Evolutionary conservation across 2,113 vertebrate species (phyloP).

Genomic region (Elachura formosa): DNA sequence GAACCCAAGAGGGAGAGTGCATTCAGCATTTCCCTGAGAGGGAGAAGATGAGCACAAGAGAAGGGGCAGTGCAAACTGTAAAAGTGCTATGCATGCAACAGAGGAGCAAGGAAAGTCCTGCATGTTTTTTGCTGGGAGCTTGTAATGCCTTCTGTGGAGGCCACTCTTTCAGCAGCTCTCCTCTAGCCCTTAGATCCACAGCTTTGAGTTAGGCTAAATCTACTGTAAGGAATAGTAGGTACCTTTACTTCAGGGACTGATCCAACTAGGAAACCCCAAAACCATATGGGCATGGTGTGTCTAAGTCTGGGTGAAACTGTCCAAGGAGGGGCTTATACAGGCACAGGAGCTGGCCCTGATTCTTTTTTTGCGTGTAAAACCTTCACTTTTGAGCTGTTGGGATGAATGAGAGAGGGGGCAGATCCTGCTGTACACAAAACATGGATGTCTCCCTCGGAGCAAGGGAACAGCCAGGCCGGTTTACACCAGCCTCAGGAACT

Average conservation of each 20-base stretch:
- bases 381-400: neutral
- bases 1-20: neutral
- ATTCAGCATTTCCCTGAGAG: neutral
- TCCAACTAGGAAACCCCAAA: neutral
- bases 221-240: neutral
- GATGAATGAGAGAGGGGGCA: neutral
- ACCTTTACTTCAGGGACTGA: neutral
- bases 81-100: rapidly evolving
- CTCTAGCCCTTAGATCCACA: neutral
- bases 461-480: neutral
- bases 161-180: neutral
- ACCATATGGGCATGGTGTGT: neutral
- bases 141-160: neutral
- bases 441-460: neutral
- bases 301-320: neutral
- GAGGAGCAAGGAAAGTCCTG: neutral
- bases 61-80: neutral
- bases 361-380: neutral
- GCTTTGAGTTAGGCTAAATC: neutral
- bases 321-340: neutral
- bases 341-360: neutral
- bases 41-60: neutral
- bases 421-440: neutral
- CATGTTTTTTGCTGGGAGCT: neutral
- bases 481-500: neutral